These are phyloP conservation scores for Kryptolebias ocellatus DNA, from an alignment of 2,797 vertebrate genomes.

Conservation along the genomic window DNA sequence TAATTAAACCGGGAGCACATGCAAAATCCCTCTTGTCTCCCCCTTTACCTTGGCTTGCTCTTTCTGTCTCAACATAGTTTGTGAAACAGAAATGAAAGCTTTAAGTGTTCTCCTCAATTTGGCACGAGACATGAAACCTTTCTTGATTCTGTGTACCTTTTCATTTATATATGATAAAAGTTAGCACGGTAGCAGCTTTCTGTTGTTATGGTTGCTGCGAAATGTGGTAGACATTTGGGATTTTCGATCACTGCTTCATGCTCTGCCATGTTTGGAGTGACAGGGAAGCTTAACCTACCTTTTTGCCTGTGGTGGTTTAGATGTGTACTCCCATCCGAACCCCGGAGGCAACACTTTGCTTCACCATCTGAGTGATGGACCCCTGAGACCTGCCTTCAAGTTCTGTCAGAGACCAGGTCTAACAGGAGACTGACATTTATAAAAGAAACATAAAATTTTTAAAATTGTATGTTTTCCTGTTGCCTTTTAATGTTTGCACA, in stretches of 20 bases:
- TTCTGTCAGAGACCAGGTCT: conserved; percentile 36
- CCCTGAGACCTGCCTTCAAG: conserved; percentile 48
- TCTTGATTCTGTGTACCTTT: not conserved
- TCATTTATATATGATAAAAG: not conserved
- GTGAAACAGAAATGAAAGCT: not conserved
- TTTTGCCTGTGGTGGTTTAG: conserved; percentile 39
- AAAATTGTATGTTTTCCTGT: conserved; percentile 3
- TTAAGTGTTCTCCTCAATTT: not conserved
- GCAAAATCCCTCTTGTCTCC: conserved; percentile 17
- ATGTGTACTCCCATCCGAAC: conserved; percentile 43
- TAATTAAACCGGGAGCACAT: conserved; percentile 54
- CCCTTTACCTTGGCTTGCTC: conserved; percentile 16
- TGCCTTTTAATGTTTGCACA: conserved; percentile 19
- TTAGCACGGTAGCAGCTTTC: conserved; percentile 6
- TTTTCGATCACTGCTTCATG: conserved; percentile 28
- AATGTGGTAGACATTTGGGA: conserved; percentile 31
- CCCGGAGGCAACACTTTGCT: conserved; percentile 55
- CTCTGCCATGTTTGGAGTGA: conserved; percentile 37
- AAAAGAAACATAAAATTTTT: conserved; percentile 16
- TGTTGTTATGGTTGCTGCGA: conserved; percentile 8
- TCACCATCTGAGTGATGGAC: conserved; percentile 47
- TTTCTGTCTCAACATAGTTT: not conserved
- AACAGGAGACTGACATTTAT: conserved; percentile 48
- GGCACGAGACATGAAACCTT: not conserved
- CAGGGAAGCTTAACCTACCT: conserved; percentile 46